Evolutionary conservation across 2,113 vertebrate species (phyloP).

Genomic region (Pongo abelii): DNA sequence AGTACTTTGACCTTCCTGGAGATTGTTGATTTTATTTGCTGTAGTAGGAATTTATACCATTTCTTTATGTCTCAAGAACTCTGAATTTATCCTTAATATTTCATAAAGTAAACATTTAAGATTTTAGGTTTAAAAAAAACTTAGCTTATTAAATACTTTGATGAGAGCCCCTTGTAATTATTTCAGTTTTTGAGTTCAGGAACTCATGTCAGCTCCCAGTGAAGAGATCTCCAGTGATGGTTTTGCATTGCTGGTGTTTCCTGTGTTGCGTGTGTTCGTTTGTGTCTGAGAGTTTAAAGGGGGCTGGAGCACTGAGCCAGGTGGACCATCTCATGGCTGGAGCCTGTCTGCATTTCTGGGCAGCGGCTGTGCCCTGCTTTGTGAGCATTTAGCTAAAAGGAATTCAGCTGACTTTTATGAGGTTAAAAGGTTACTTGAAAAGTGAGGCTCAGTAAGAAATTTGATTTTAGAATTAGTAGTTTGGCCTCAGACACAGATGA

Average conservation of each 20-base stretch:
- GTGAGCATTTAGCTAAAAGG: not conserved
- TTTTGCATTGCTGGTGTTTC: not conserved
- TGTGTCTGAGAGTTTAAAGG: not conserved
- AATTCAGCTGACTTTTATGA: not conserved
- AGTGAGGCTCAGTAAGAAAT: not conserved
- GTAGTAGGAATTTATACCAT: no score
- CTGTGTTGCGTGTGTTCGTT: not conserved
- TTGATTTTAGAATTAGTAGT: not conserved
- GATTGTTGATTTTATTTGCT: not conserved
- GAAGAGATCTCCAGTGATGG: not conserved
- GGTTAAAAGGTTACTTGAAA: not conserved
- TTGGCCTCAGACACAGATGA: not conserved
- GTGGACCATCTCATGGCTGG: not conserved
- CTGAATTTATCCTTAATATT: not conserved
- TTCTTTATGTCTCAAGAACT: not conserved
- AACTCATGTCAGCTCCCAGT: not conserved
- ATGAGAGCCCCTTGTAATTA: not conserved
- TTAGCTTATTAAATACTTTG: not conserved
- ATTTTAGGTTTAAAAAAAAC: not conserved
- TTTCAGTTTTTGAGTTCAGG: not conserved
- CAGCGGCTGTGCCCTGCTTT: not conserved
- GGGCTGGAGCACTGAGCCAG: no score
- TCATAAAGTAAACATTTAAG: not conserved
- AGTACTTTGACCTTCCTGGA: not conserved
- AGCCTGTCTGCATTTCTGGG: not conserved